Base-by-base conservation (phyloP, 2,113 vertebrate species). In the Pachycephala philippinensis region DNA sequence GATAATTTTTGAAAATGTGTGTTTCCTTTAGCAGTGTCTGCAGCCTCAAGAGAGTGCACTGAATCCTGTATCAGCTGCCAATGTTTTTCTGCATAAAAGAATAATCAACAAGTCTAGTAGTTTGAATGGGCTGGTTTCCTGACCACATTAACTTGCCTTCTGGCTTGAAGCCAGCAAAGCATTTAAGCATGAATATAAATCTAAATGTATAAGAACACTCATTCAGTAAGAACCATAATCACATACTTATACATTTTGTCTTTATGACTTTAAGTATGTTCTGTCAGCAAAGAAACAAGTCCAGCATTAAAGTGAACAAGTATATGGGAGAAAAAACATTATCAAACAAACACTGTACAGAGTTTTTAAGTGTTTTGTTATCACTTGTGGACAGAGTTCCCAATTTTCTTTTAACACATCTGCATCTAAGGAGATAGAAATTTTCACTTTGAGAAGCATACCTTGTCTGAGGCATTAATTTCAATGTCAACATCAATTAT, bases 1-100 rank as follows among this genome's bases (percentile, higher is more conserved):
- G 65, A 22, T 97, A 95, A 95, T 96, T 95, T 94, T 76, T 84
- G 77, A 91, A 96, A 94, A 84, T 66, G 7, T 30, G 40, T 65
- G 72, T 82, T 89, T 86, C 35, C 59, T 90, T 72, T 87, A 87
- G 60, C 53, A 70, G 50, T 23, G 15, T 69, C 76, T 84, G 44
- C 50, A 89, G 45, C 27, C 45, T 68, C 27, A 84, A 65, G 70
- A 90, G 47, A 31, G 54, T 74, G 37, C 8, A 22, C 18, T 78
- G 85, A 89, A 92, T 90, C 82, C 49, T 24, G 12, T 72, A 74
- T 72, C 64, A 90, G 44, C 49, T 84, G 50, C 15, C 63, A 59
- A 5, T 0, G 9, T 40, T 82, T 54, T 68, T 77, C 42, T 61
- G 23, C 37, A 28, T 86, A 39, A 72, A 89, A 84, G 44, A 76